Evolutionary conservation across 1,140 invertebrate genomes (phyloP), one percentile per base, ranked within the genome.

Genomic region (Amphibalanus amphitrite): DNA sequence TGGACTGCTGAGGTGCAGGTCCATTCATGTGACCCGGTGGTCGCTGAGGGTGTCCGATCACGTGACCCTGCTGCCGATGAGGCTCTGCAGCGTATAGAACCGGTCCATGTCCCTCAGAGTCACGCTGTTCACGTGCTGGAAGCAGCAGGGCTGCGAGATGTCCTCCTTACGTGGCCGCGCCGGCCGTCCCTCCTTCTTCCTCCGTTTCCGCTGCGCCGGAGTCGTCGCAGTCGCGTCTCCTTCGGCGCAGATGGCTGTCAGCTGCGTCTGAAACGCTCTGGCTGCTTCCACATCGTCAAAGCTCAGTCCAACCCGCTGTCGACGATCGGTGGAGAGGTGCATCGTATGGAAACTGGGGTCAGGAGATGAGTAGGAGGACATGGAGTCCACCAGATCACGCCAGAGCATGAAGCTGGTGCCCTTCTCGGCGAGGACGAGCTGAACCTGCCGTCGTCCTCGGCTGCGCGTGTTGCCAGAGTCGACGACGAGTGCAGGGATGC

Each of bases 351-450:
- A 76, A 70, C 75, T 74, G 29, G 75, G 70, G 0, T 87, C 85
- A 23, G 85, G 84, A 6, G 78, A 76, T 8, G 86, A 82, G 74
- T 85, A 87, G 67, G 80, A 81, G 25, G 80, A 83, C 64, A 85
- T 77, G 75, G 85, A 84, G 74, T 86, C 90, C 74, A 93, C 89
- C n/a, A 86, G 86, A 78, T 93, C 91, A 71, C 84, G 84, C 91
- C 91, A 93, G n/a, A 93, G 79, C 30, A 88, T 86, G 78, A 93
- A 92, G 69, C 90, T 90, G 1, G 90, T 90, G 3, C 90, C 90
- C 69, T 89, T 84, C 80, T 93, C 91, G 0, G 90, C 90, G 26
- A 93, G 77, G 1, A 90, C 82, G 29, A 93, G 85, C 72, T 89
- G 87, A 8, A 93, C 87, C 30, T 86, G 84, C 29, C 90, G 81